A percentile compares a stretch with the other conserved stretches of the same genome.
phyloP scores from a whole-genome alignment of 1,140 invertebrate species.

The Halictus rubicundus region DNA sequence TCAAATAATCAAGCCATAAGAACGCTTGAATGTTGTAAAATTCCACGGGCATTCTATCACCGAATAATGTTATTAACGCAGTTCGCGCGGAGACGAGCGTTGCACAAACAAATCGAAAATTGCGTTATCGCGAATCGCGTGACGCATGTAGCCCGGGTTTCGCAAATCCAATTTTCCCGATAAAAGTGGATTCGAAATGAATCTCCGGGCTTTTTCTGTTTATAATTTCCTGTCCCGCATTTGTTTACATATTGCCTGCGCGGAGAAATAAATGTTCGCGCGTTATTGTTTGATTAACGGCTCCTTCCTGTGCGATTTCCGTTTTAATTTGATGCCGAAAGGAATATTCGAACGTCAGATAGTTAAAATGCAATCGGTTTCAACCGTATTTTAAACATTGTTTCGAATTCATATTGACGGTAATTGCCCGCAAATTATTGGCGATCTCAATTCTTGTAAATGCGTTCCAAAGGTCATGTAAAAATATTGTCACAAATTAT shows the following conservation, averaged over 20 bases:
- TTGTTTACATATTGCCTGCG: not conserved
- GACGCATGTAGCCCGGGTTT: constrained; percentile 10
- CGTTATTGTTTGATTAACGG: not conserved
- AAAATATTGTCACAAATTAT: too few relatives aligned
- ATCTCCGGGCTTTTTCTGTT: not conserved
- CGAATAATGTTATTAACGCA: constrained; percentile 22
- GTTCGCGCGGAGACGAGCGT: not conserved
- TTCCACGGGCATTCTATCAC: not conserved
- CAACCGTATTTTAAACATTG: too few relatives aligned
- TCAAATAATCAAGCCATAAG: too few relatives aligned
- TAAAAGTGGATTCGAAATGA: constrained; percentile 22
- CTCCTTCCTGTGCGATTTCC: not conserved
- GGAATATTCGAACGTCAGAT: too few relatives aligned
- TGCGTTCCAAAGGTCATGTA: too few relatives aligned
- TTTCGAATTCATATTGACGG: too few relatives aligned
- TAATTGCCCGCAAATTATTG: too few relatives aligned
- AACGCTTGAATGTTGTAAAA: constrained; percentile 1
- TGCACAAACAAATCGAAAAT: constrained; percentile 25
- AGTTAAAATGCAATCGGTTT: too few relatives aligned
- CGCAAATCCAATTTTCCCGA: constrained; percentile 22
- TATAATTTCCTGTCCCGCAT: not conserved
- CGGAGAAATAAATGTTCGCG: not conserved
- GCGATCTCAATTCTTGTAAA: too few relatives aligned
- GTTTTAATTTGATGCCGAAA: not conserved
- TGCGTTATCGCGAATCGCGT: constrained; percentile 2